These are phyloP conservation scores for Polylopha cassiicola DNA, from an alignment of 2,888 invertebrate species.

Conservation along the genomic window DNA sequence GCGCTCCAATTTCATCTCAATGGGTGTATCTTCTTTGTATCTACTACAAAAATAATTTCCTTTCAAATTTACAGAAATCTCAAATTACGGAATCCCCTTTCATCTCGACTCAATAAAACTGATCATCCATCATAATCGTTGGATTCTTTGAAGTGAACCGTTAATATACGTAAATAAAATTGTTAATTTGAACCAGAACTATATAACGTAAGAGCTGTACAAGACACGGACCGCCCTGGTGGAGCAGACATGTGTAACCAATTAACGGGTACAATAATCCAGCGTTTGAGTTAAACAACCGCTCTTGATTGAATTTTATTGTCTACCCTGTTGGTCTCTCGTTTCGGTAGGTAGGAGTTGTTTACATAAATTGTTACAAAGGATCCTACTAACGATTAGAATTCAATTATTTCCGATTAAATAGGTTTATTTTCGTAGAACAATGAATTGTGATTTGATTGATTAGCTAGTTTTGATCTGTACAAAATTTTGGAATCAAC, in stretches of 20 bases:
- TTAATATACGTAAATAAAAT: slow-evolving; percentile 17
- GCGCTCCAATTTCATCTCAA: not conserved
- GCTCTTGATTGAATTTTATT: slow-evolving; percentile 70
- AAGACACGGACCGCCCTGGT: slow-evolving; percentile 20
- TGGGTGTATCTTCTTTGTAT: too few relatives aligned
- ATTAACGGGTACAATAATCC: slow-evolving; percentile 59
- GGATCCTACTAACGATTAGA: not conserved
- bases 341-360: slow-evolving; percentile 20
- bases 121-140: slow-evolving; percentile 6
- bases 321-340: slow-evolving; percentile 58
- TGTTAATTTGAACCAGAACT: slow-evolving; percentile 10
- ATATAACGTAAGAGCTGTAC: slow-evolving; percentile 1
- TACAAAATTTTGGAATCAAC: too few relatives aligned
- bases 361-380: not conserved
- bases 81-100: not conserved
- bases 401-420: slow-evolving; percentile 12
- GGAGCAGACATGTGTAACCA: slow-evolving; percentile 55
- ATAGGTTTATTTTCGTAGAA: too few relatives aligned
- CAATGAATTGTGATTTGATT: too few relatives aligned
- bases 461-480: too few relatives aligned
- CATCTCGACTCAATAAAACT: slow-evolving; percentile 3
- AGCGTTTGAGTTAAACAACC: slow-evolving; percentile 37
- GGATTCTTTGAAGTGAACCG: slow-evolving; percentile 16
- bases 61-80: too few relatives aligned
- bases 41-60: too few relatives aligned